These are phyloP conservation scores for Pongo abelii DNA, from an alignment of 2,113 vertebrate genomes.

Conservation along the genomic window DNA sequence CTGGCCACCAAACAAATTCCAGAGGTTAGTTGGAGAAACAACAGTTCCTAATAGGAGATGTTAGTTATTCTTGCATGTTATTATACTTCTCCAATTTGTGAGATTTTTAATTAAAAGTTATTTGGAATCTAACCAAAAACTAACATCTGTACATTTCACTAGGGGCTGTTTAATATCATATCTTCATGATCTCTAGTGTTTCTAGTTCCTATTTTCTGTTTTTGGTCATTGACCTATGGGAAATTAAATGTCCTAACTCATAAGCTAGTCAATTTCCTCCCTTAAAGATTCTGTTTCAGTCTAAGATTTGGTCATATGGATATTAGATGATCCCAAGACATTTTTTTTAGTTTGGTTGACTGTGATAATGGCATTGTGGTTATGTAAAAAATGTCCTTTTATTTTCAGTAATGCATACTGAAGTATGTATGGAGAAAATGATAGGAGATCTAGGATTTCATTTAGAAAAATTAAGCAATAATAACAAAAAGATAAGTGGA, in stretches of 20 bases:
- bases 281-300: not conserved
- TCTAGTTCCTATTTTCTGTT: slow-evolving; percentile 8
- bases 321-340: not conserved
- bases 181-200: not conserved
- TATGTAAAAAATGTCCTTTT: not conserved
- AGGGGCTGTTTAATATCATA: not conserved
- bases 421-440: not conserved
- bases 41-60: not conserved
- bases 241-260: slow-evolving; percentile 12
- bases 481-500: not conserved
- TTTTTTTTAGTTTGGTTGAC: slow-evolving; percentile 28
- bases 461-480: slow-evolving; percentile 26
- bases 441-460: not conserved
- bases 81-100: not conserved
- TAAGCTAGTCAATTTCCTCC: not conserved
- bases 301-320: not conserved
- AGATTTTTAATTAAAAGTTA: not conserved
- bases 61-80: not conserved
- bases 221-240: not conserved
- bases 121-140: slow-evolving; percentile 3
- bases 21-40: not conserved
- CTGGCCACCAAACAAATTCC: not conserved
- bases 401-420: not conserved
- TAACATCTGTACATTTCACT: not conserved
- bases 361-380: not conserved